Conservation (phyloP, 64 coral and sea anemone genomes). For the Dendrophyllia cribrosa region DNA sequence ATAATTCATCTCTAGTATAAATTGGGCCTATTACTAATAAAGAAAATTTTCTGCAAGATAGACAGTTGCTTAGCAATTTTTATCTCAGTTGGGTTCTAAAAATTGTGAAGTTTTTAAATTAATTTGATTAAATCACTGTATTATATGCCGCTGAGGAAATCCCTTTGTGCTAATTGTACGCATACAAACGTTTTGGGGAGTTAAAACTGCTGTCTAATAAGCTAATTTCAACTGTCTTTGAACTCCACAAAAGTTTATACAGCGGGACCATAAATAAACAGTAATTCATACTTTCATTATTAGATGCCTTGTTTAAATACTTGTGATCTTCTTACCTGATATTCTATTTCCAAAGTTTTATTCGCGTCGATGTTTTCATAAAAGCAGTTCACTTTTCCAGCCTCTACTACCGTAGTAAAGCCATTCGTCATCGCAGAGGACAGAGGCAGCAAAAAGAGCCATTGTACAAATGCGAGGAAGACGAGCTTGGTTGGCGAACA, state of each 20-base stretch:
- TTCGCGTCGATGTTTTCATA: constrained; percentile 51
- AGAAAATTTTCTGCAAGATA: neutral
- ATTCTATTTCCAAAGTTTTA: constrained; percentile 63
- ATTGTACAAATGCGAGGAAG: constrained; percentile 11
- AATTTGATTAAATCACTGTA: too few species aligned
- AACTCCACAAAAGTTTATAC: neutral
- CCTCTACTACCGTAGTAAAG: constrained; percentile 60
- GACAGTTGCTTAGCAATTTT: constrained; percentile 2
- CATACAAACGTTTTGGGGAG: too few species aligned
- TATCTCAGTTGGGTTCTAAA: too few species aligned
- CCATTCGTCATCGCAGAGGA: constrained; percentile 54
- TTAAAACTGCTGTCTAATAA: too few species aligned
- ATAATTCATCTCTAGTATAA: too few species aligned
- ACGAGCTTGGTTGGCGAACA: neutral
- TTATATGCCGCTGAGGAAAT: neutral
- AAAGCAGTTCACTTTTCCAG: constrained; percentile 63
- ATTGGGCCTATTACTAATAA: neutral
- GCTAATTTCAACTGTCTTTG: too few species aligned
- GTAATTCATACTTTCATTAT: too few species aligned
- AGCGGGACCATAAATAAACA: too few species aligned
- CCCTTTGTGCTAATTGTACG: neutral
- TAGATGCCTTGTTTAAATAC: too few species aligned
- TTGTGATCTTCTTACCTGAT: constrained; percentile 40
- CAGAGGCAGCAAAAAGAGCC: constrained; percentile 15
- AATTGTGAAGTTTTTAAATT: too few species aligned